A percentile compares a stretch with the other conserved stretches of the same genome.
phyloP scores from a whole-genome alignment of 30 jellyfish, hydroid and myxozoan species.

The Haliclystus octoradiatus region DNA sequence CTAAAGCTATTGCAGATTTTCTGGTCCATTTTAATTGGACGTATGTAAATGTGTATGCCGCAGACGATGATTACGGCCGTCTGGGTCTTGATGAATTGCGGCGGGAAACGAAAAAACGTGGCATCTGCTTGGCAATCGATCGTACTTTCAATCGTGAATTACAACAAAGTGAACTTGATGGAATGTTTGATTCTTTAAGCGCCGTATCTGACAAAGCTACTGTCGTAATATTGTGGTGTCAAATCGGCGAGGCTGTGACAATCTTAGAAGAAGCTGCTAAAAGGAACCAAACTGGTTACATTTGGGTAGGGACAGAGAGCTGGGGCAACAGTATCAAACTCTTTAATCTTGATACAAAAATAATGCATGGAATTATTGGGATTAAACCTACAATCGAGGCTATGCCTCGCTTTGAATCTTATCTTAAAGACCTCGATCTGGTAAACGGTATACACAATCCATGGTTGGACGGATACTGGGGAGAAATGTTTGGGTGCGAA shows the following conservation, averaged over 20 bases:
- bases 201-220: constrained; percentile 29
- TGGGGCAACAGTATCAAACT: constrained; percentile 35
- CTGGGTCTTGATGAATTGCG: constrained; percentile 47
- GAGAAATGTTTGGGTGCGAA: constrained; percentile 1
- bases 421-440: constrained; percentile 18
- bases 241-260: constrained; percentile 35
- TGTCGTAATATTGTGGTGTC: constrained; percentile 73
- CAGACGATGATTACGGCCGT: constrained; percentile 3
- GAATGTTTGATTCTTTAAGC: constrained; percentile 9
- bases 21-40: constrained; percentile 15
- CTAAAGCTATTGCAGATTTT: neutral
- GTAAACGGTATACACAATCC: constrained; percentile 16
- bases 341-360: neutral
- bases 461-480: constrained; percentile 59
- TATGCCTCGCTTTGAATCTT: constrained; percentile 31
- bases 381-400: constrained; percentile 31
- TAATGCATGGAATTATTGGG: constrained; percentile 22
- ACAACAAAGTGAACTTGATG: constrained; percentile 12
- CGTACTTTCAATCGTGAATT: constrained; percentile 33
- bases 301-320: constrained; percentile 78
- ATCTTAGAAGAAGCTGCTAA: constrained; percentile 48
- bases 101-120: constrained; percentile 18
- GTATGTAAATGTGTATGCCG: constrained; percentile 4
- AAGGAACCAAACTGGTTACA: constrained; percentile 28
- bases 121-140: constrained; percentile 56